These are phyloP conservation scores for Eufriesea mexicana DNA, from an alignment of 1,140 invertebrate species.

Conservation along the genomic window DNA sequence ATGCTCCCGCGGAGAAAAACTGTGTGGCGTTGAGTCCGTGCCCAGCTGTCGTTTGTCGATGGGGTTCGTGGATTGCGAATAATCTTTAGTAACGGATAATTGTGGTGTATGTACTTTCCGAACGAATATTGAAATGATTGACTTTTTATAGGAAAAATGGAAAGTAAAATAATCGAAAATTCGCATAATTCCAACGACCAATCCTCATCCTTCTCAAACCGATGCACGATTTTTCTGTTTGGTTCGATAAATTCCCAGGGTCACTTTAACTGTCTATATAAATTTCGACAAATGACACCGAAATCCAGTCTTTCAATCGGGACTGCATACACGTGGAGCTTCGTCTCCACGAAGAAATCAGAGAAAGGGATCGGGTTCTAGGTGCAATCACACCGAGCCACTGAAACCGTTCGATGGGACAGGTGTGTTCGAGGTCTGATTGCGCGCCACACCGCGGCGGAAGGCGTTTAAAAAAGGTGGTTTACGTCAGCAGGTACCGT, in stretches of 20 bases:
- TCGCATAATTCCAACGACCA: no score
- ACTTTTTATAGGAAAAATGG: no score
- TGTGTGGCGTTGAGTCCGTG: not conserved
- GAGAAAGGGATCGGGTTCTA: not conserved
- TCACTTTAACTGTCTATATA: no score
- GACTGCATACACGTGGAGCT: not conserved
- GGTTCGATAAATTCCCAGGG: no score
- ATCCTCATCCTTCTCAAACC: no score
- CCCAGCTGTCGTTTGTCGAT: not conserved
- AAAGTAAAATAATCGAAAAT: no score
- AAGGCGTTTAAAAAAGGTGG: not conserved
- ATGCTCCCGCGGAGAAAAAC: not conserved
- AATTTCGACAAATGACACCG: not conserved
- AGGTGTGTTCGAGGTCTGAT: not conserved
- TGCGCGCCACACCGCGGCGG: no score
- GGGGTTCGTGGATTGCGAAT: no score
- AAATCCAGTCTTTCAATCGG: not conserved
- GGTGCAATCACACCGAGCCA: not conserved
- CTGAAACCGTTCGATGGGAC: not conserved
- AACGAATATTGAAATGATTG: no score
- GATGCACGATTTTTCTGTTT: no score
- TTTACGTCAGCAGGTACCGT: conserved; percentile 63
- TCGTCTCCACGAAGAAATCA: not conserved
- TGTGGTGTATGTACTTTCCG: no score
- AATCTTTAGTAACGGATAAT: no score